Evolutionary conservation across 2,888 invertebrate genomes (phyloP).

Genomic region (Eulithis prunata): DNA sequence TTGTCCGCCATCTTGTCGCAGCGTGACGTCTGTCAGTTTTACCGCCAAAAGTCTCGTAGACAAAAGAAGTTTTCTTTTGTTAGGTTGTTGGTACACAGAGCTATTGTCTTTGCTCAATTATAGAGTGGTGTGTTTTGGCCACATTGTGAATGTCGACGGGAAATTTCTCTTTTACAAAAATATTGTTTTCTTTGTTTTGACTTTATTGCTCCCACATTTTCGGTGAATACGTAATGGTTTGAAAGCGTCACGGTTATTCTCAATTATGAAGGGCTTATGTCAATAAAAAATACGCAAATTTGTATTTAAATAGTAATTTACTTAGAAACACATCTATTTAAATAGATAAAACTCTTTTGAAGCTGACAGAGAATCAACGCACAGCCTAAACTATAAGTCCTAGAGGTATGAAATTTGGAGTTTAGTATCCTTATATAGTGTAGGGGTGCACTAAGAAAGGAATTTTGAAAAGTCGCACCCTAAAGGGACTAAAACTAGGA

Average conservation of each 20-base stretch:
- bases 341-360: not conserved
- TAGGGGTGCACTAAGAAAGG: too few species aligned
- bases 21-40: slow-evolving; percentile 69
- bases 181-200: slow-evolving; percentile 46
- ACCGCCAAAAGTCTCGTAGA: slow-evolving; percentile 69
- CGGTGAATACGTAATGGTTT: slow-evolving; percentile 57
- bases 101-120: slow-evolving; percentile 81
- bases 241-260: slow-evolving; percentile 41
- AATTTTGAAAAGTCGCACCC: too few species aligned
- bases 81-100: slow-evolving; percentile 63
- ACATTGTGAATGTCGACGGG: slow-evolving; percentile 50
- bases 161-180: slow-evolving; percentile 73
- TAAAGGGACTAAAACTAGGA: too few species aligned
- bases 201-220: slow-evolving; percentile 76
- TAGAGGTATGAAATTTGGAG: too few species aligned
- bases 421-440: too few species aligned
- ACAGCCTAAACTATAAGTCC: too few species aligned
- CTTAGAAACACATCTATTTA: not conserved
- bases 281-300: not conserved
- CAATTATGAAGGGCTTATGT: slow-evolving; percentile 24
- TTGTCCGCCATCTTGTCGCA: slow-evolving; percentile 62
- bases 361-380: too few species aligned
- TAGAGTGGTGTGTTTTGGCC: slow-evolving; percentile 70
- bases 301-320: not conserved
- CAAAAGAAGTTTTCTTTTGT: slow-evolving; percentile 56